These are phyloP conservation scores for Erythrocercus mccallii DNA, from an alignment of 2,113 vertebrate species.

Conservation along the genomic window DNA sequence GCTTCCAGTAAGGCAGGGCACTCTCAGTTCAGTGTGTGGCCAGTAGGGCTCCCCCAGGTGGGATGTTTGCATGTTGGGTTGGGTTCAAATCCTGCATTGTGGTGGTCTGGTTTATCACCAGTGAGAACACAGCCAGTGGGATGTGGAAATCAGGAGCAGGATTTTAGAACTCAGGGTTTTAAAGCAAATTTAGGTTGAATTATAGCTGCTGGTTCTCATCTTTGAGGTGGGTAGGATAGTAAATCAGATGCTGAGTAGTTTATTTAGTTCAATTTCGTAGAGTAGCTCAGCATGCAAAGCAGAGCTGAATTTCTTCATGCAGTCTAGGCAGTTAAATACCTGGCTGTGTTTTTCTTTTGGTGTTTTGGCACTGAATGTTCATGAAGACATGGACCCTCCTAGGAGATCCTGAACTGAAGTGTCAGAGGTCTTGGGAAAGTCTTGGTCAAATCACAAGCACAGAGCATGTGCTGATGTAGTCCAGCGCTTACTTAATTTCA, in stretches of 20 bases:
- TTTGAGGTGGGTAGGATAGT: background rate
- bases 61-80: background rate
- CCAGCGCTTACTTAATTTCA: background rate
- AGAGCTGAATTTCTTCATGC: background rate
- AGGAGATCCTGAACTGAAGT: background rate
- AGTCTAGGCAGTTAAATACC: background rate
- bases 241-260: background rate
- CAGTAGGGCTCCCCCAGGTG: rapidly evolving
- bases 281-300: background rate
- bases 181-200: background rate
- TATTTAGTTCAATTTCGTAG: background rate
- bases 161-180: background rate
- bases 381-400: background rate
- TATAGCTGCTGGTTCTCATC: background rate
- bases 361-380: background rate
- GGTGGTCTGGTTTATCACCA: background rate
- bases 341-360: background rate
- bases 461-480: background rate
- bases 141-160: background rate
- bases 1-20: background rate
- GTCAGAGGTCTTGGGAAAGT: background rate
- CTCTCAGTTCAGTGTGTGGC: background rate
- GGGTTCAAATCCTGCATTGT: too few species aligned
- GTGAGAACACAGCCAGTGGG: background rate
- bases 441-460: background rate